Conservation (phyloP, 1,140 invertebrate genomes). For the Leptopilina clavipes region DNA sequence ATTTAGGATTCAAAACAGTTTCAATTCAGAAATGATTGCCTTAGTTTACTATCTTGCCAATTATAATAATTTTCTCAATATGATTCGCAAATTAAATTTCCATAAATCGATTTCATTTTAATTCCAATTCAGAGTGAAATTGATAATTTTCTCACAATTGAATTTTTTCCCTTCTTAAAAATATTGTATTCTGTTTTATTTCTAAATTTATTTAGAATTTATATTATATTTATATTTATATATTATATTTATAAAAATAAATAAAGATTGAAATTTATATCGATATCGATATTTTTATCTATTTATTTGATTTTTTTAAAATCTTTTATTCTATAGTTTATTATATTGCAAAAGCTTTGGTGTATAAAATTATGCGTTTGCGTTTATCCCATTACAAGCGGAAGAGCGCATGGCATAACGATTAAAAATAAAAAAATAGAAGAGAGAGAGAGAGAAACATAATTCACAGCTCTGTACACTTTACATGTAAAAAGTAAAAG, state of each 20-base stretch:
- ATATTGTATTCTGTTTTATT: no score
- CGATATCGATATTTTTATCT: no score
- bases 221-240: no score
- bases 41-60: constrained; percentile 1
- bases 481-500: constrained; percentile 12
- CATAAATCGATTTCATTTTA: background rate
- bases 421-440: constrained; percentile 11
- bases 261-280: no score
- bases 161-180: no score
- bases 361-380: constrained; percentile 5
- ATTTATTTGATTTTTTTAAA: no score
- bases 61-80: background rate
- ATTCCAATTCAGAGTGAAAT: no score
- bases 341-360: background rate
- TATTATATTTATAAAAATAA: no score
- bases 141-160: no score
- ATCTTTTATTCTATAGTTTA: no score
- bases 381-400: background rate
- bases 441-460: no score
- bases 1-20: background rate
- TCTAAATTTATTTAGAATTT: no score
- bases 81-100: background rate
- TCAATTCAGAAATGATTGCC: background rate
- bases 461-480: constrained; percentile 11
- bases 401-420: constrained; percentile 24